Evolutionary conservation across 2,888 invertebrate species (phyloP), one percentile per base, ranked within the genome.

Genomic region (Aporophyla nigra): DNA sequence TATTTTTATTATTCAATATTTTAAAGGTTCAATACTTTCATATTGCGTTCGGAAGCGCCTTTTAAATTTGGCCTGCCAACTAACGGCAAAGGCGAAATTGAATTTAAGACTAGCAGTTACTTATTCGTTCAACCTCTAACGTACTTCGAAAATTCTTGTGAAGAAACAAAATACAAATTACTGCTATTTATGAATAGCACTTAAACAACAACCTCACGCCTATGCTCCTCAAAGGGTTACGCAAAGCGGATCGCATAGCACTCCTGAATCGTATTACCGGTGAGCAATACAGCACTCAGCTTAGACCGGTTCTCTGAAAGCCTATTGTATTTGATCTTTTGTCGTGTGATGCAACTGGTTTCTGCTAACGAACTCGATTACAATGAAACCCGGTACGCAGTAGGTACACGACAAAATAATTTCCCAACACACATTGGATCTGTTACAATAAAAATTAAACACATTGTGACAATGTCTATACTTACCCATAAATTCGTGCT

Each of bases 11-110:
- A 63, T 71, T 65, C 59, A 40, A 66, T 54, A 77, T 74, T 61
- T 70, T 54, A 73, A 74, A 67, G 46, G 21, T 73, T 70, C 53
- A 19, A 63, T 59, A 72, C 56, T 74, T 79, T 76, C 53, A 76
- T 81, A 62, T 66, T 63, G 79, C 43, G 27, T 43, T 76, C 27
- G 27, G 61, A 46, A 40, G 33, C 49, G 49, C 54, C 40, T 73
- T 84, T 73, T 61, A 67, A 72, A 74, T 71, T 58, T 6, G 56
- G 68, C 1, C 16, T 59, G 43, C 5, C 19, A 68, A 71, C 56
- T 66, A 46, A 49, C 14, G n/a, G 7, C 19, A 27, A 14, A 81
- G 40, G 46, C 66, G 16, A 62, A 56, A 53, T 33, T 4, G 19
- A 5, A 51, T 66, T 3, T n/a, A n/a, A 40, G 43, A n/a, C 40